Evolutionary conservation across 2,797 vertebrate genomes (phyloP).

Genomic region (Menidia menidia): DNA sequence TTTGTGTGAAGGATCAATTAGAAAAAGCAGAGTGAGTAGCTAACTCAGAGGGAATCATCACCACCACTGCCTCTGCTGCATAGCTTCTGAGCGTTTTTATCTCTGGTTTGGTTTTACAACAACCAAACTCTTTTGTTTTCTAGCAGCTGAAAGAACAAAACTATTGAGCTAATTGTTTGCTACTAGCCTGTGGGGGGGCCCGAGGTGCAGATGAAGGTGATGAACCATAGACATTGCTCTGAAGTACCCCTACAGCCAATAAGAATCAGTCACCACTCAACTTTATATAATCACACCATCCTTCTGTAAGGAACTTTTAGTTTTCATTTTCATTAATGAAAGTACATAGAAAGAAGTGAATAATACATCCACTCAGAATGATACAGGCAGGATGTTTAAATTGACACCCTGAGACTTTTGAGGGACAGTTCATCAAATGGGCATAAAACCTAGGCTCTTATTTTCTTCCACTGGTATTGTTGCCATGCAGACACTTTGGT

Average conservation of each 20-base stretch:
- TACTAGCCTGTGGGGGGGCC: background rate
- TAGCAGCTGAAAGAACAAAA: background rate
- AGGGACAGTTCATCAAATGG: slow-evolving; percentile 30
- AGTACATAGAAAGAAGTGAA: slow-evolving; percentile 15
- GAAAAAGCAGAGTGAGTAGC: background rate
- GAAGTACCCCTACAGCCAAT: background rate
- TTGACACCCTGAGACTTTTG: slow-evolving; percentile 48
- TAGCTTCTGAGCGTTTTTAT: slow-evolving; percentile 21
- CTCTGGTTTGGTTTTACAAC: slow-evolving; percentile 8
- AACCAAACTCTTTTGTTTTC: slow-evolving; percentile 6
- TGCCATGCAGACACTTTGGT: slow-evolving; percentile 20
- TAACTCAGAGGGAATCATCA: slow-evolving; percentile 4
- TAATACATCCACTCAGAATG: slow-evolving; percentile 75
- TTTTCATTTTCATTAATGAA: background rate
- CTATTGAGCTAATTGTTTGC: background rate
- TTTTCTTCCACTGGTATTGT: background rate
- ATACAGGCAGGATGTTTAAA: slow-evolving; percentile 23
- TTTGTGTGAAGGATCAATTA: too few species aligned
- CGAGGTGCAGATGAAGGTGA: background rate
- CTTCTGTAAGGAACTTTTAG: background rate
- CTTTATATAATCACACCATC: background rate
- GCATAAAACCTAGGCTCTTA: background rate
- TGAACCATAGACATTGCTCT: slow-evolving; percentile 7
- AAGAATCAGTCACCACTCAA: background rate
- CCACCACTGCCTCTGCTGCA: slow-evolving; percentile 17